These are phyloP conservation scores for Hylaeus anthracinus DNA, from an alignment of 1,140 invertebrate species.

Conservation along the genomic window DNA sequence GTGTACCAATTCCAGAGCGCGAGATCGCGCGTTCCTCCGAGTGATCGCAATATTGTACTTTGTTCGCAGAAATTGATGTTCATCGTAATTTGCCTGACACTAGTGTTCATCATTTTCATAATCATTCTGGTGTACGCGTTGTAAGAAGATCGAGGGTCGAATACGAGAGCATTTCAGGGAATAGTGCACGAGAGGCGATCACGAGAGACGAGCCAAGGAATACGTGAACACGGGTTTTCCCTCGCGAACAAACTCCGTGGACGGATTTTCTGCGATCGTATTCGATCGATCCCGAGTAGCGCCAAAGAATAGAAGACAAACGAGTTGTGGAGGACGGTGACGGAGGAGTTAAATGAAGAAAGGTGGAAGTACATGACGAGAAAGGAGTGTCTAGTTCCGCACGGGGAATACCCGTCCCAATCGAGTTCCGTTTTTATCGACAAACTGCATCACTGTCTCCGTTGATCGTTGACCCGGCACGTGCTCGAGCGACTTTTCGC, in stretches of 20 bases:
- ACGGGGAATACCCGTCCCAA: no score
- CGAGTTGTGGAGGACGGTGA: no score
- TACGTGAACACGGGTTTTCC: not conserved
- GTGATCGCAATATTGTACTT: slow-evolving; percentile 77
- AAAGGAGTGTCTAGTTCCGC: not conserved
- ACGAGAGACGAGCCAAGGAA: not conserved
- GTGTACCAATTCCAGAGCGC: not conserved
- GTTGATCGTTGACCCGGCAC: not conserved
- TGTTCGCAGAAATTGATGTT: slow-evolving; percentile 92
- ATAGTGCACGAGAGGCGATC: not conserved
- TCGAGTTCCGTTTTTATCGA: not conserved
- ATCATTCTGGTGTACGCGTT: slow-evolving; percentile 83
- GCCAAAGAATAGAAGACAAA: not conserved
- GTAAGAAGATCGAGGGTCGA: slow-evolving; percentile 15
- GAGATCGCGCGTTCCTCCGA: not conserved
- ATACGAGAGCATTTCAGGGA: not conserved
- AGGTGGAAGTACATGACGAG: not conserved
- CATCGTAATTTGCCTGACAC: slow-evolving; percentile 88
- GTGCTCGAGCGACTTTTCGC: slow-evolving; percentile 36
- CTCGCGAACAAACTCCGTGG: not conserved
- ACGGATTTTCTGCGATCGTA: not conserved
- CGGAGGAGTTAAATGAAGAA: not conserved
- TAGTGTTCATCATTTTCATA: slow-evolving; percentile 88
- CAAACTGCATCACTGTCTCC: not conserved
- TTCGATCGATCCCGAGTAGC: not conserved